Base-by-base conservation (phyloP, 2,113 vertebrate species). In the Rhabdomys dilectus region DNA sequence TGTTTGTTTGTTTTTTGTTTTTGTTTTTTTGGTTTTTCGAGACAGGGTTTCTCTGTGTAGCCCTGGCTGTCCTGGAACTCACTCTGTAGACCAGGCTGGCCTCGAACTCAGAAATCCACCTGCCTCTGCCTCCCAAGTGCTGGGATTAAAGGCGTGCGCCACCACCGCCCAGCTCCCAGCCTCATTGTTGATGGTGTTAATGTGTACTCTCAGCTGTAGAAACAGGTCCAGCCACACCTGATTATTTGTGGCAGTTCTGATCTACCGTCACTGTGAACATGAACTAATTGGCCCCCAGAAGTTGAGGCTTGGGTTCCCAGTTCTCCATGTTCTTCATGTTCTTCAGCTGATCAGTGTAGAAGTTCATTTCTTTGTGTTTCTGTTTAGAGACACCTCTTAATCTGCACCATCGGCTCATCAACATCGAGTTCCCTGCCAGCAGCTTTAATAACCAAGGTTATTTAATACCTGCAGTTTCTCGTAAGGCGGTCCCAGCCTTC, bases 151-250 rank as follows among this genome's bases (percentile, higher is more conserved):
- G n/a, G n/a, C n/a, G n/a, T n/a, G n/a, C n/a, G n/a, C n/a, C n/a
- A n/a, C n/a, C n/a, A n/a, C n/a, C n/a, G n/a, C n/a, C n/a, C n/a
- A n/a, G 84, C 16, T 48, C 31, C 66, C 48, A 88, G 2, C 42
- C 31, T 88, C 24, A 91, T 89, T 93, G 42, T 93, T 93, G 70
- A 88, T 92, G 70, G n/a, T 48, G n/a, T 94, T 96, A 64, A 75
- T 51, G 89, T n/a, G 72, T 42, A 85, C 34, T 56, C 13, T 88
- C 22, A 39, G 15, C 7, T 3, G 10, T 62, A 48, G 56, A 90
- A 64, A 64, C 26, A 66, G 58, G 64, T 68, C 42, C 9, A 64
- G 88, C 39, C 24, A 5, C 39, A 91, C 48, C 58, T 81, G 5
- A 2, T 85, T 66, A 26, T 64, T 88, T 95, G 45, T 96, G 64